Evolutionary conservation across 2,797 vertebrate genomes (phyloP), one percentile per base, ranked within the genome.

Genomic region (Platalea minor): DNA sequence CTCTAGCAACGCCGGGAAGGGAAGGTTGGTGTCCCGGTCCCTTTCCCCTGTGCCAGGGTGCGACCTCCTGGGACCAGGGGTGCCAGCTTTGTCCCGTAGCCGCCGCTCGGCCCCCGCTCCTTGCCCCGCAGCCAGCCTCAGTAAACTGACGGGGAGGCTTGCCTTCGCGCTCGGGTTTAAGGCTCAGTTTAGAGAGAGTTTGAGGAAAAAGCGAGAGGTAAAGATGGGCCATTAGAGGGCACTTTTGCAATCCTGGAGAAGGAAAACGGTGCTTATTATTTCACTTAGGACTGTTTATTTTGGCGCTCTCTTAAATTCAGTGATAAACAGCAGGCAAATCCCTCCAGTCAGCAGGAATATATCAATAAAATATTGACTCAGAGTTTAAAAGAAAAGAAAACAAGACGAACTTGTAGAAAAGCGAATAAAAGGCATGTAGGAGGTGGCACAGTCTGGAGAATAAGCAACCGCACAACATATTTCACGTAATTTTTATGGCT

Each of bases 171-270:
- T 63, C 1, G 2, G 21, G 25, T 48, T 89, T 57, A 78, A 61
- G 43, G 18, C 69, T 74, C 9, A 0, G 35, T 16, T 59, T 46
- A 53, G 69, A 60, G 25, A 24, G 26, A 74, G 48, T 48, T 53
- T 69, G 89, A 59, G 68, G 56, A 17, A 80, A 48, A 65, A 78
- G 87, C 1, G 26, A 94, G 81, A 89, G 74, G 91, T 77, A 79
- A 83, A 75, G 76, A 80, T 39, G 95, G 54, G 73, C 96, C 96
- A 57, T 98, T 97, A 97, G 97, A 98, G 97, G 97, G 96, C 97
- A 98, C 96, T 97, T 98, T 93, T 94, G 95, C 94, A 97, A 97
- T 95, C 97, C 95, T 20, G 87, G 92, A 96, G 88, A 97, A 95
- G 77, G 84, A 89, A 94, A 92, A 20, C 17, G 17, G 50, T 86